Conservation (phyloP, 2,113 vertebrate species). For the Clarias macrocephalus region DNA sequence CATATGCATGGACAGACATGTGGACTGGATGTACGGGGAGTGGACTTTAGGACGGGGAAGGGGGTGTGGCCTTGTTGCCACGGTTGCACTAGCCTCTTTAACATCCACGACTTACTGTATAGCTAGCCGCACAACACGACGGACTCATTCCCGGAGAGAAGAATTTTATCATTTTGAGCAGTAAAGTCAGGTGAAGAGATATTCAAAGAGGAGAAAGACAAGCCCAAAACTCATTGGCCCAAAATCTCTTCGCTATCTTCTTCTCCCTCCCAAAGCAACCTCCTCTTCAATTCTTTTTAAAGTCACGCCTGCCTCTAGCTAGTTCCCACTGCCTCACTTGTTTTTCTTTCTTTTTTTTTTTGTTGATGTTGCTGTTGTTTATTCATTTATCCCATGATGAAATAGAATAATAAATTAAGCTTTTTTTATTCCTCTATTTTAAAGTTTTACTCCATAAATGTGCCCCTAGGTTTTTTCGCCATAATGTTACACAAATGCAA, state of each 20-base stretch:
- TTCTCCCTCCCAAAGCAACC: constrained; percentile 64
- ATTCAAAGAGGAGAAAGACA: constrained; percentile 10
- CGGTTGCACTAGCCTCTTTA: constrained; percentile 2
- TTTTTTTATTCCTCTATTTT: constrained; percentile 53
- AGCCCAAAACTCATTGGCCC: constrained; percentile 37
- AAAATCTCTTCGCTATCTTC: constrained; percentile 13
- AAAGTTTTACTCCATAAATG: constrained; percentile 17
- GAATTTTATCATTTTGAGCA: neutral
- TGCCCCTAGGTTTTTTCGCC: neutral
- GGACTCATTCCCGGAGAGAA: neutral
- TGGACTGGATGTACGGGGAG: constrained; percentile 72
- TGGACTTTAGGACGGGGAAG: constrained; percentile 42
- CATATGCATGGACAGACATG: constrained; percentile 79
- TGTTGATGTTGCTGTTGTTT: constrained; percentile 59
- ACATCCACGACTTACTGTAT: neutral
- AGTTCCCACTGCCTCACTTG: constrained; percentile 72
- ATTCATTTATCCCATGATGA: constrained; percentile 63
- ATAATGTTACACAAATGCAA: constrained; percentile 14
- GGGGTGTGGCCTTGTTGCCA: neutral
- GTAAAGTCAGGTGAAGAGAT: neutral
- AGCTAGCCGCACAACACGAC: neutral
- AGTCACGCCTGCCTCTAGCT: constrained; percentile 70
- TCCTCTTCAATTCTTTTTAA: constrained; percentile 78
- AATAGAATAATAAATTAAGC: constrained; percentile 68
- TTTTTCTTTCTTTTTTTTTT: constrained; percentile 63